Evolutionary conservation across 1,140 invertebrate genomes (phyloP), one percentile per base, ranked within the genome.

Genomic region (Marisa cornuarietis): DNA sequence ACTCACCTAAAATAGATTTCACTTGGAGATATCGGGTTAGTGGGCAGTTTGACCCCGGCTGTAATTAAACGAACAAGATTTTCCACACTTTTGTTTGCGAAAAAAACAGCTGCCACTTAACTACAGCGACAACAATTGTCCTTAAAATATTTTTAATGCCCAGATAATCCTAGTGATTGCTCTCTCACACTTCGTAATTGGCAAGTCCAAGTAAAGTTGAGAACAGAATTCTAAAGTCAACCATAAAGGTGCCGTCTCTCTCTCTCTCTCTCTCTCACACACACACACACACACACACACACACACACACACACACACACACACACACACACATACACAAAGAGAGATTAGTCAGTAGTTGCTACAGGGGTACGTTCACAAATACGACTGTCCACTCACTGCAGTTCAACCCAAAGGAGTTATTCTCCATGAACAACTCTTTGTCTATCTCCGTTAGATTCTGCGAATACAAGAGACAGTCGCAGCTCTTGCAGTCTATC

Each of bases 401-500:
- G 71, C 83, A 84, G 65, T 72, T 76, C 8, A 82, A n/a, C 20
- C 76, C 81, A n/a, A 77, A 65, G 9, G 76, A 63, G 76, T 82
- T 82, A 52, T 80, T 80, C 9, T 14, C 42, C 52, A 52, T 68
- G 20, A 76, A 18, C 1, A 61, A 24, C 11, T 80, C 66, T 4
- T 76, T 31, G 0, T 61, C 52, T 10, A 9, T 51, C 16, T 16
- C n/a, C 0, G 79, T 78, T 16, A 62, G 22, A 54, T 79, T 78
- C 49, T 66, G 26, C 5, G 26, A 71, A 62, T 76, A 84, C 20
- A 79, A 58, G 71, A 82, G 74, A 71, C 83, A 84, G 90, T 86
- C 86, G 85, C 90, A 91, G 9, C 82, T 73, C 72, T 87, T 85
- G 81, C 90, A 91, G 75, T 93, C 94, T n/a, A 81, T 79, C 90